Evolutionary conservation across 2,113 vertebrate genomes (phyloP).

Genomic region (Tupaia chinensis): DNA sequence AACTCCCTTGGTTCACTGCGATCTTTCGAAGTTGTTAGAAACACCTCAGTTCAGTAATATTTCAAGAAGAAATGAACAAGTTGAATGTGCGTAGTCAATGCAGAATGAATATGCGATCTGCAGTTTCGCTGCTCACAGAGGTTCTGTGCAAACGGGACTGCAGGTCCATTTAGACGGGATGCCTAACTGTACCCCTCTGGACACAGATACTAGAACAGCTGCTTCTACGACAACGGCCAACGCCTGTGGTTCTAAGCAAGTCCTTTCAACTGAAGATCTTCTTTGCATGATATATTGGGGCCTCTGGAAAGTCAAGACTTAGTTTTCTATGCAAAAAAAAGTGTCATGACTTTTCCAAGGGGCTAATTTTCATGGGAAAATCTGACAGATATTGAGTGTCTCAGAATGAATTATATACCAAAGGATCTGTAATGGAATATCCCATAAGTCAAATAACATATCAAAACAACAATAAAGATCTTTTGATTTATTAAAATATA

Average conservation of each 20-base stretch:
- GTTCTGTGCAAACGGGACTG: not conserved
- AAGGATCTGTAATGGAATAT: not conserved
- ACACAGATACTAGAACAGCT: not conserved
- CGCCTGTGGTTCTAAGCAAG: not conserved
- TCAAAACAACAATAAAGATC: conserved; percentile 62
- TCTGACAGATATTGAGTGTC: not conserved
- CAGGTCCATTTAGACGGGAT: not conserved
- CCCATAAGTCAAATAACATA: conserved; percentile 1
- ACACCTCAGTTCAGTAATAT: not conserved
- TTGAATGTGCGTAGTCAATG: not conserved
- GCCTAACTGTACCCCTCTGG: not conserved
- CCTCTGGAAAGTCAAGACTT: too few relatives aligned
- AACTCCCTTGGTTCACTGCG: not conserved
- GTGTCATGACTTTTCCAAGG: too few relatives aligned
- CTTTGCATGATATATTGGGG: not conserved
- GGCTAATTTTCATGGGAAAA: conserved; percentile 4
- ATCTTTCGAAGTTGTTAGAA: not conserved
- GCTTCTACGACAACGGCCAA: not conserved
- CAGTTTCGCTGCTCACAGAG: not conserved
- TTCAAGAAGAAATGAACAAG: conserved; percentile 39
- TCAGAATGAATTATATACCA: conserved; percentile 22
- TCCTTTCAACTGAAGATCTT: not conserved
- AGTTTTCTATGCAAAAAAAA: too few relatives aligned
- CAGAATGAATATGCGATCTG: not conserved
- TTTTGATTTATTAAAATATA: not conserved